Conservation (phyloP, 2,797 vertebrate genomes). For the Neostethus bicornis region DNA sequence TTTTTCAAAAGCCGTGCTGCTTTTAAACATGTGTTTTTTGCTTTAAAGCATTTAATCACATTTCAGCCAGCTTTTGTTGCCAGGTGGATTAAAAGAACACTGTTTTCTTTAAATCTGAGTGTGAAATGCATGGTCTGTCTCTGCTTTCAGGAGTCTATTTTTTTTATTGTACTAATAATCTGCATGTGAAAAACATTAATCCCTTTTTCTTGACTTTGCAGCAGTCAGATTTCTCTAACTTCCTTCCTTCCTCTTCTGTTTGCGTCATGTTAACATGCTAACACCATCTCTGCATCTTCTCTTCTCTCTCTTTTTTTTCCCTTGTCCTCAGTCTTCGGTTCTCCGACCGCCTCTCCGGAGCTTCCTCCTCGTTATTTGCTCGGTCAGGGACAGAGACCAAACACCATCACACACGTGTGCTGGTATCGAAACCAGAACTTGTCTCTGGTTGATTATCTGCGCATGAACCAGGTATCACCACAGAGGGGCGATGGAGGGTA, state of each 20-base stretch:
- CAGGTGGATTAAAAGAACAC: too few relatives aligned
- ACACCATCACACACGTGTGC: constrained; percentile 95
- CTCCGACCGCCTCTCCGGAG: constrained; percentile 85
- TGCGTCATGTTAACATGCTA: constrained; percentile 54
- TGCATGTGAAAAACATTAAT: constrained; percentile 23
- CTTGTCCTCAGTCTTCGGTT: constrained; percentile 84
- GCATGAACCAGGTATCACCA: constrained; percentile 91
- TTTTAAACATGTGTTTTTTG: too few relatives aligned
- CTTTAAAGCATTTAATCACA: too few relatives aligned
- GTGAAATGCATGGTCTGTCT: not conserved
- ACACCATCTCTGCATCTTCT: constrained; percentile 37
- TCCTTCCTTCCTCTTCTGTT: constrained; percentile 8
- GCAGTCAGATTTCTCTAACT: constrained; percentile 37
- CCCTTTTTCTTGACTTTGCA: constrained; percentile 46
- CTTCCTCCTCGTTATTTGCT: constrained; percentile 88
- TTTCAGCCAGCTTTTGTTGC: too few relatives aligned
- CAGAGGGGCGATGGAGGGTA: not conserved
- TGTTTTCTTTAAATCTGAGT: too few relatives aligned
- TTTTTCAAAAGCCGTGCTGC: too few relatives aligned
- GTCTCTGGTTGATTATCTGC: constrained; percentile 91
- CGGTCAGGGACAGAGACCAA: constrained; percentile 89
- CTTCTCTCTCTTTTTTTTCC: constrained; percentile 35
- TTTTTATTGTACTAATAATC: constrained; percentile 6
- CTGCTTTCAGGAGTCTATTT: too few relatives aligned
- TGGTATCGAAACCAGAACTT: constrained; percentile 96